Evolutionary conservation across 2,888 invertebrate species (phyloP), one percentile per base, ranked within the genome.

Genomic region (Coenonympha arcania): DNA sequence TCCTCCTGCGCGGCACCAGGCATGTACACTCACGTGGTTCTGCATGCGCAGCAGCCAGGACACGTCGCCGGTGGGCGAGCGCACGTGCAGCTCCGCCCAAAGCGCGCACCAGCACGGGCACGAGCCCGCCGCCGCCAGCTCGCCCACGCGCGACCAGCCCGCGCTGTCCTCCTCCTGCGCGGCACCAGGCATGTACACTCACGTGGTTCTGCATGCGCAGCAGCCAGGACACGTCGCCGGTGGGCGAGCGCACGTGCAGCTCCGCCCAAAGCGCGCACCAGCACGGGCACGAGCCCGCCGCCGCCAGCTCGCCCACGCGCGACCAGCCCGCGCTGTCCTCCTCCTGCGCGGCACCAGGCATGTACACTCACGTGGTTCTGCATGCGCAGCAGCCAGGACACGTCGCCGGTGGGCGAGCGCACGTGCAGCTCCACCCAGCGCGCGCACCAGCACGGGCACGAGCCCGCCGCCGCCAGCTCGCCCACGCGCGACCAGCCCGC

Each of bases 231-330:
- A 94, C 92, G 76, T 96, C 95, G 6, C 98, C 95, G 51, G 96
- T 95, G 43, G 97, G 95, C 56, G 95, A 89, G 58, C 97, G 90
- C 60, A 98, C 91, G 74, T 91, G 90, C 66, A 87, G 73, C 76
- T 98, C 96, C 1, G 97, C 96, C 98, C 98, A 98, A 50, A 92
- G 92, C 62, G 93, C 93, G 79, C 96, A 96, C 91, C 96, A 96
- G 76, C 98, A 97, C 36, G 91, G 90, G 64, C 94, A 95, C 33
- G 87, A 87, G 60, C 87, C 87, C 53, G 84, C 83, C 58, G 86
- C 88, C 61, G 83, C 84, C 64, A 79, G 78, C 65, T 60, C 72
- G 59, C 75, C 30, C n/a, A n/a, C n/a, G n/a, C n/a, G n/a, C n/a
- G n/a, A n/a, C n/a, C n/a, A n/a, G n/a, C n/a, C n/a, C n/a, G n/a